Percentiles rank a stretch among this genome's conserved stretches.
phyloP scores from a whole-genome alignment of 2,888 invertebrate species.

The Oasisia sp. region DNA sequence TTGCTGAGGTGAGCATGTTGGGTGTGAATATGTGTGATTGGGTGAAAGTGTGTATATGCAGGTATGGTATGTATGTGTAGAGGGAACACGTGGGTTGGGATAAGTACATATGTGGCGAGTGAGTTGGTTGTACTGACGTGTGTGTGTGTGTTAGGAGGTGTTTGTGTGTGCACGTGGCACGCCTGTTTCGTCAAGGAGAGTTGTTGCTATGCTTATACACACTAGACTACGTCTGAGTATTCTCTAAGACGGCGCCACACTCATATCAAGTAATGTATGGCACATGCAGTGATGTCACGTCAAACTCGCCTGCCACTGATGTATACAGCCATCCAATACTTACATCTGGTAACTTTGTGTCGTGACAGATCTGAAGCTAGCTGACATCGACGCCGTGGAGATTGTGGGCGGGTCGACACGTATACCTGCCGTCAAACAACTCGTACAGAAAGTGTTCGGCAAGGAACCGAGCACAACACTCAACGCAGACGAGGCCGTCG shows the following conservation, averaged over 20 bases:
- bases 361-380: slow-evolving; percentile 76
- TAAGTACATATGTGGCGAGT: too few relatives aligned
- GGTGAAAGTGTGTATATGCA: too few relatives aligned
- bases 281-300: not conserved
- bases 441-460: slow-evolving; percentile 85
- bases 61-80: too few relatives aligned
- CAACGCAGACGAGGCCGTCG: slow-evolving; percentile 94
- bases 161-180: not conserved
- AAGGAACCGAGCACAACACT: slow-evolving; percentile 92
- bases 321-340: not conserved
- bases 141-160: not conserved
- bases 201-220: too few relatives aligned
- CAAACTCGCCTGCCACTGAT: not conserved
- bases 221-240: too few relatives aligned
- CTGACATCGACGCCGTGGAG: slow-evolving; percentile 94
- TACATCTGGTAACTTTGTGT: not conserved
- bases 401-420: slow-evolving; percentile 95
- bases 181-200: too few relatives aligned
- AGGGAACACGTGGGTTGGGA: too few relatives aligned
- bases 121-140: too few relatives aligned
- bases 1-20: too few relatives aligned
- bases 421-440: slow-evolving; percentile 89
- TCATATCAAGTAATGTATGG: not conserved
- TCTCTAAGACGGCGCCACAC: too few relatives aligned
- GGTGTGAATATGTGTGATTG: too few relatives aligned